Percentiles rank a stretch among this genome's conserved stretches.
These are phyloP conservation scores for Ianthella basta DNA, from an alignment of 37 sponge, comb jelly and placozoan species.

Conservation along the genomic window DNA sequence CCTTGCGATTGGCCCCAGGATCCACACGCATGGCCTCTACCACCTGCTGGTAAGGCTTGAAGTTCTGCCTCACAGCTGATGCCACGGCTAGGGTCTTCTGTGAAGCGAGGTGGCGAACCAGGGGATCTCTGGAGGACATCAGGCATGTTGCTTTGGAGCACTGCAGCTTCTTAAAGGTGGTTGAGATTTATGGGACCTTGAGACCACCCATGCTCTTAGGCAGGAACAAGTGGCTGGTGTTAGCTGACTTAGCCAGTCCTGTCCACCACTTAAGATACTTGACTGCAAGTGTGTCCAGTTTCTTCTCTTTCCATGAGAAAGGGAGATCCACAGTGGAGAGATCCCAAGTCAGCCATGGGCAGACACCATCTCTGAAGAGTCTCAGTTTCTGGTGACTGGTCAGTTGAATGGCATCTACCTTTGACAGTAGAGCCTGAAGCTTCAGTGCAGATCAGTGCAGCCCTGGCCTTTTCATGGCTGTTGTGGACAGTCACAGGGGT, in stretches of 20 bases:
- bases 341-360: not conserved
- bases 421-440: too few relatives aligned
- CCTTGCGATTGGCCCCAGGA: not conserved
- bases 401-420: too few relatives aligned
- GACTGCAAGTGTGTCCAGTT: not conserved
- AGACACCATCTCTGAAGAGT: too few relatives aligned
- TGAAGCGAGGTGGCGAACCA: not conserved
- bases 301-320: not conserved
- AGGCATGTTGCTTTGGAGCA: not conserved
- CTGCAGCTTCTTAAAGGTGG: not conserved
- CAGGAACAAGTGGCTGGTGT: not conserved
- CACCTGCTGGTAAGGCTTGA: not conserved
- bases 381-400: too few relatives aligned
- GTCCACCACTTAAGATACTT: not conserved
- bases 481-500: too few relatives aligned
- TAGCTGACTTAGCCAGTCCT: not conserved
- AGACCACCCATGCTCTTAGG: not conserved
- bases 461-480: too few relatives aligned
- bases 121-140: not conserved
- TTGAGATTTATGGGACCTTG: not conserved
- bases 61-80: not conserved
- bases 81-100: not conserved
- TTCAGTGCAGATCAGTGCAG: too few relatives aligned
- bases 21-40: not conserved
- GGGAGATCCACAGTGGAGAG: not conserved